Conservation (phyloP, 2,888 invertebrate species). For the Heliconius hortense region DNA sequence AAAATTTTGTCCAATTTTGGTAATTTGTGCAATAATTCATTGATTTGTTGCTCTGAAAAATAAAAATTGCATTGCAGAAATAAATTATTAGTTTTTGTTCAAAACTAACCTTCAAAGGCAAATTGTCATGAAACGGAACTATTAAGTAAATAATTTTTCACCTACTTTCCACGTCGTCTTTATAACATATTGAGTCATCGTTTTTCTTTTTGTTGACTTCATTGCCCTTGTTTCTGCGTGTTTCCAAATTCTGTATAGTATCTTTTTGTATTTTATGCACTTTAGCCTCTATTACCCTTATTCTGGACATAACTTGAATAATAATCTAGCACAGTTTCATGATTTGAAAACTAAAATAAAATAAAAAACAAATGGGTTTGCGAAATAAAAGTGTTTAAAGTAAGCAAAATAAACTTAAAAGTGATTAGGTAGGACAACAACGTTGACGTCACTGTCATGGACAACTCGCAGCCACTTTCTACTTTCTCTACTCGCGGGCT, state of each 20-base stretch:
- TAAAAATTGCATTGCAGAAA: neutral
- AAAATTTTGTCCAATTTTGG: conserved; percentile 85
- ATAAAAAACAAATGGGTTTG: neutral
- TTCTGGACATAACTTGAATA: conserved; percentile 63
- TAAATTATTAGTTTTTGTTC: no score
- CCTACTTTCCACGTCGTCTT: conserved; percentile 69
- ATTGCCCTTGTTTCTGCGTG: conserved; percentile 57
- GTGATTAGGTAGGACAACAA: conserved; percentile 28
- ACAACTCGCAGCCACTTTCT: neutral
- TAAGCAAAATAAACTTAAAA: conserved; percentile 26
- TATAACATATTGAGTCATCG: conserved; percentile 50
- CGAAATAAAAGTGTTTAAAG: conserved; percentile 14
- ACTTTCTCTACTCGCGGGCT: conserved; percentile 16
- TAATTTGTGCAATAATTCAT: conserved; percentile 72
- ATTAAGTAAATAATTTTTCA: conserved; percentile 2
- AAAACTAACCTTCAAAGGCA: conserved; percentile 32
- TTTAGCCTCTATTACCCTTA: conserved; percentile 68
- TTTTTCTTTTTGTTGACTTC: conserved; percentile 54
- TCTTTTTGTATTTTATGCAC: conserved; percentile 54
- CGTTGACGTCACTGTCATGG: conserved; percentile 28
- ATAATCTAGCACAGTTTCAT: conserved; percentile 30
- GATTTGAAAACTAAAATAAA: conserved; percentile 9
- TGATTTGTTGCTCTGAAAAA: conserved; percentile 67
- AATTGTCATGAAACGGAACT: neutral
- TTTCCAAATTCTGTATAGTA: conserved; percentile 52